Conservation (phyloP, 2,797 vertebrate species). For the Diglossa cyanea region DNA sequence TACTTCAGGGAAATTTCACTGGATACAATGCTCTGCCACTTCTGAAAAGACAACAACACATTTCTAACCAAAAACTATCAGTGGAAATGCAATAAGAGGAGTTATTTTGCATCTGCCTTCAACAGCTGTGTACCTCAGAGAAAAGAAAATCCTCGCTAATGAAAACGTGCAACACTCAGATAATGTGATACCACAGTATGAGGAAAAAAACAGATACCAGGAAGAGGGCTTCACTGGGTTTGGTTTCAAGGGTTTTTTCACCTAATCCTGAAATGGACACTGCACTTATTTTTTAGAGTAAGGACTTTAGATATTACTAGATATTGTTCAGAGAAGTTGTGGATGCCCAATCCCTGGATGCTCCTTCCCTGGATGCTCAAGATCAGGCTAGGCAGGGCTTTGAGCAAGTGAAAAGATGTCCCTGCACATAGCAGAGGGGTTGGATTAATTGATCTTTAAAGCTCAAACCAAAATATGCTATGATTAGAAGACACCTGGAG, state of each 20-base stretch:
- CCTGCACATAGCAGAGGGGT: not conserved
- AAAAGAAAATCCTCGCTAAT: not conserved
- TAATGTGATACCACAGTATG: rapidly evolving
- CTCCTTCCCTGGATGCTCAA: not conserved
- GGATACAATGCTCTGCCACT: rapidly evolving
- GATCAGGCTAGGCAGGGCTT: not conserved
- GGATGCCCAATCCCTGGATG: not conserved
- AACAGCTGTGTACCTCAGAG: not conserved
- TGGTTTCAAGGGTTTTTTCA: not conserved
- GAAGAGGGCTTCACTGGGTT: not conserved
- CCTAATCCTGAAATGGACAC: not conserved
- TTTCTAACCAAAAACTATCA: not conserved
- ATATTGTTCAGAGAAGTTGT: not conserved
- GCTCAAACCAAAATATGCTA: not conserved
- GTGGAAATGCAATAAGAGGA: not conserved
- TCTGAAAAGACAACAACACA: not conserved
- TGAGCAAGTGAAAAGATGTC: not conserved
- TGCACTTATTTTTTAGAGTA: not conserved
- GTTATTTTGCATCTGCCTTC: not conserved
- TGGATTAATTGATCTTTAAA: not conserved
- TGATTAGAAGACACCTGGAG: not conserved
- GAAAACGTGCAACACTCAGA: rapidly evolving
- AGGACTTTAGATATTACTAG: not conserved
- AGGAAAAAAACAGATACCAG: not conserved
- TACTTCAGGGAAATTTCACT: not conserved